phyloP scores from a whole-genome alignment of 2,888 invertebrate species.

The Ellobium chinense region DNA sequence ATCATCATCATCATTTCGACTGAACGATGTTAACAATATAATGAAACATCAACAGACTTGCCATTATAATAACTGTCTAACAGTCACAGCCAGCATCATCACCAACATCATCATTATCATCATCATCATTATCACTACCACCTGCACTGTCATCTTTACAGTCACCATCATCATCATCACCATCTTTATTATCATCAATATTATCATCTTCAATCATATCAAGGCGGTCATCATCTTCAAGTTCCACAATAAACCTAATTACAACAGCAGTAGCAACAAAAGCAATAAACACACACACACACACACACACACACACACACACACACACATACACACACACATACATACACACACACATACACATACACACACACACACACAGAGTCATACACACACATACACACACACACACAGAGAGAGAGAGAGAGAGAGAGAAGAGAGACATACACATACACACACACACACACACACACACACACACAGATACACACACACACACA shows the following conservation, averaged over 20 bases:
- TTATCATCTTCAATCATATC: neutral
- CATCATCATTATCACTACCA: neutral
- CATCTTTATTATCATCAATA: neutral
- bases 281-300: too few species aligned
- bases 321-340: too few species aligned
- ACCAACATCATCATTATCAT: conserved; percentile 1
- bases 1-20: neutral
- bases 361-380: too few species aligned
- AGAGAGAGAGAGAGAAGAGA: too few species aligned
- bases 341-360: too few species aligned
- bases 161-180: neutral
- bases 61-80: neutral
- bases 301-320: too few species aligned
- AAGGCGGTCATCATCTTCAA: neutral
- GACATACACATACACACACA: too few species aligned
- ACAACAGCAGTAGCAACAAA: neutral
- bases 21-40: neutral
- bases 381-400: too few species aligned
- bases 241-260: neutral
- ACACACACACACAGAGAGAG: too few species aligned
- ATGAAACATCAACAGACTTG: neutral
- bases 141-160: neutral
- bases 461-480: too few species aligned
- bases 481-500: too few species aligned
- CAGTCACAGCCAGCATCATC: neutral